Percentiles rank a stretch among this genome's conserved stretches.
phyloP scores from a whole-genome alignment of 2,113 vertebrate genomes.

The Phyllopteryx taeniolatus region DNA sequence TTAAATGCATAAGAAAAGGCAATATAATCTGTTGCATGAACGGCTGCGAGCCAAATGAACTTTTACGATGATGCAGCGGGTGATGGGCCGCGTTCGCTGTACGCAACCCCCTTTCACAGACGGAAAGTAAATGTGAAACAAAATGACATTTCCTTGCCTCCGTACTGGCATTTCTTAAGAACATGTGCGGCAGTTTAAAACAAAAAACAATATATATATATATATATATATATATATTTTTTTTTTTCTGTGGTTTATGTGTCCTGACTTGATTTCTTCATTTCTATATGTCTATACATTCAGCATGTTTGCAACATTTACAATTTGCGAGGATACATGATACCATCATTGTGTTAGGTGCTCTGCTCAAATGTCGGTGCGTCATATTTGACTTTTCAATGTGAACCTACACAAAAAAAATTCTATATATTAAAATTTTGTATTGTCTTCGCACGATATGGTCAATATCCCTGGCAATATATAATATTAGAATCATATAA shows the following conservation, averaged over 20 bases:
- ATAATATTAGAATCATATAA: no score
- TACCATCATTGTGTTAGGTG: neutral
- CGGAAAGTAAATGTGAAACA: slow-evolving; percentile 35
- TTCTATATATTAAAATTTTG: no score
- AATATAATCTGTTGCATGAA: neutral
- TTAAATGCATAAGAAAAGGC: slow-evolving; percentile 1
- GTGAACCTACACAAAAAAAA: no score
- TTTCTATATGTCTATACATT: neutral
- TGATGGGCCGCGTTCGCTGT: slow-evolving; percentile 26
- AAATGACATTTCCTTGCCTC: slow-evolving; percentile 29
- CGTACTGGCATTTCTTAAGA: slow-evolving; percentile 22
- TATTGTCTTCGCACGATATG: no score
- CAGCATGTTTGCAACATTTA: neutral
- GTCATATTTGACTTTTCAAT: no score
- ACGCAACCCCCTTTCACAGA: slow-evolving; percentile 16
- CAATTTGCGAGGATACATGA: neutral
- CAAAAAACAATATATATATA: neutral
- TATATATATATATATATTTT: no score
- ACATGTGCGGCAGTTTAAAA: neutral
- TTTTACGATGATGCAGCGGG: slow-evolving; percentile 36
- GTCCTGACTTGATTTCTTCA: neutral
- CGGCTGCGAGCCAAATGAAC: slow-evolving; percentile 25
- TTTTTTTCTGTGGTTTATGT: neutral
- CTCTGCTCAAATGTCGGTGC: no score
- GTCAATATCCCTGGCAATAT: no score